Evolutionary conservation across 2,113 vertebrate species (phyloP).

Genomic region (Cyanocitta stelleri): DNA sequence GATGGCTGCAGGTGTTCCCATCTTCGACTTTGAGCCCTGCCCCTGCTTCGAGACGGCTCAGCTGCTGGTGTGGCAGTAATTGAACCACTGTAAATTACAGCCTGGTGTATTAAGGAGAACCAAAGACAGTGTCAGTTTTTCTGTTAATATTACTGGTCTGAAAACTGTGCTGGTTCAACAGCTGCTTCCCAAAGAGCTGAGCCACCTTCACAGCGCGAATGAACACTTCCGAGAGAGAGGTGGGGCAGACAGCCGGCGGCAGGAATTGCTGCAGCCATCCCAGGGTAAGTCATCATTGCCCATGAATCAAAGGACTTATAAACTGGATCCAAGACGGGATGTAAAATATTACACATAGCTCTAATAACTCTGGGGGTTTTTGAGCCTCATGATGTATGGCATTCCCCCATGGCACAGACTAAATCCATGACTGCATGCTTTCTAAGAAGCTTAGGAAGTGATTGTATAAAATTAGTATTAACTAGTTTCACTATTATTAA

Average conservation of each 20-base stretch:
- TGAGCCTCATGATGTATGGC: slow-evolving; percentile 35
- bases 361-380: slow-evolving; percentile 29
- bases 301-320: slow-evolving; percentile 18
- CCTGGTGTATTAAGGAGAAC: not conserved
- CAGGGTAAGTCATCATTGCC: not conserved
- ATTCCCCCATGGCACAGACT: slow-evolving; percentile 32
- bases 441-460: slow-evolving; percentile 68
- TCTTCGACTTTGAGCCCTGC: not conserved
- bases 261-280: slow-evolving; percentile 38
- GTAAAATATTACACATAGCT: slow-evolving; percentile 43
- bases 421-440: slow-evolving; percentile 59
- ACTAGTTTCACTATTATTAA: slow-evolving; percentile 67
- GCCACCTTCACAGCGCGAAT: not conserved
- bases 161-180: not conserved
- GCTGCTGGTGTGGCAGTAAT: slow-evolving; percentile 7
- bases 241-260: slow-evolving; percentile 21
- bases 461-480: slow-evolving; percentile 66
- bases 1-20: slow-evolving; percentile 27
- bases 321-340: slow-evolving; percentile 5
- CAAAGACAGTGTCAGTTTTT: not conserved
- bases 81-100: slow-evolving; percentile 41
- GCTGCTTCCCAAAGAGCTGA: slow-evolving; percentile 16
- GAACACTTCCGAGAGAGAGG: slow-evolving; percentile 36
- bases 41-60: not conserved
- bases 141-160: slow-evolving; percentile 22